Conservation (phyloP, 2,113 vertebrate species). For the Progne subis region DNA sequence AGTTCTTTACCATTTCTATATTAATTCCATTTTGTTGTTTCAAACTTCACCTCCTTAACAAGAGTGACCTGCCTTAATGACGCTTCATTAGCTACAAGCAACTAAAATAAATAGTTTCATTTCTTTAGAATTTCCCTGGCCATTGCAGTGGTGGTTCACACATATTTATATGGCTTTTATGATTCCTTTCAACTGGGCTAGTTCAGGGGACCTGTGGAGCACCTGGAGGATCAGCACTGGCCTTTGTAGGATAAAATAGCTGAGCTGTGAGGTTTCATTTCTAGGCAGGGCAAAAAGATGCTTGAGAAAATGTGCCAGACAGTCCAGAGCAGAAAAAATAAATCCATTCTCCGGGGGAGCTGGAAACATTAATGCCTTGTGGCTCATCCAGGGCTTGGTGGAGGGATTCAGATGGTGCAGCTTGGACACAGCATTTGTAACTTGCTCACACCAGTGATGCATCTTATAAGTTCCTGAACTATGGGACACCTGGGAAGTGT, state of each 20-base stretch:
- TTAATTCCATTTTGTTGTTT: not conserved
- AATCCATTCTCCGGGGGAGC: not conserved
- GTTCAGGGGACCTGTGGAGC: not conserved
- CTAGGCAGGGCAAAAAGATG: not conserved
- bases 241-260: not conserved
- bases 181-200: not conserved
- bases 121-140: not conserved
- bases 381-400: not conserved
- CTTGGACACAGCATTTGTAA: not conserved
- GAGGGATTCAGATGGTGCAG: not conserved
- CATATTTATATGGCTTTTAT: not conserved
- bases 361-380: not conserved
- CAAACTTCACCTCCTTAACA: not conserved
- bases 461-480: not conserved
- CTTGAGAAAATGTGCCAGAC: not conserved
- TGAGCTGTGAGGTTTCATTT: not conserved
- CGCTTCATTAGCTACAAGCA: not conserved
- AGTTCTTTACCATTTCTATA: not conserved
- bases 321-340: not conserved
- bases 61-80: not conserved
- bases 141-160: not conserved
- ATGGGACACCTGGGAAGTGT: not conserved
- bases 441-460: not conserved
- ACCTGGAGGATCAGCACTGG: not conserved
- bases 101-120: not conserved